A percentile compares a stretch with the other conserved stretches of the same genome.
Conservation (phyloP, 1,140 invertebrate genomes). For the Calephelis virginiensis region DNA sequence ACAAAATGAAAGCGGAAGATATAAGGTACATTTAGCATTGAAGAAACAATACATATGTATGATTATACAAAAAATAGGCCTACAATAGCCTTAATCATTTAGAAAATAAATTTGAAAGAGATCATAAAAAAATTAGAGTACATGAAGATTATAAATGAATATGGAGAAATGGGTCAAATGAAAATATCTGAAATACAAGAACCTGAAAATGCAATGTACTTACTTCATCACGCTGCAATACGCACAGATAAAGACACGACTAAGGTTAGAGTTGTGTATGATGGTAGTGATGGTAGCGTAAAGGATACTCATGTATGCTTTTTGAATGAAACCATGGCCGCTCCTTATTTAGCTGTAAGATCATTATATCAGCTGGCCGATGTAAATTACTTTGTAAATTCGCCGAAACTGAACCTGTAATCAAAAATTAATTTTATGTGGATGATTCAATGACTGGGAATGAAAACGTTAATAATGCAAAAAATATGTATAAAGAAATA, state of each 20-base stretch:
- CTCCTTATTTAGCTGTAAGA: conserved; percentile 54
- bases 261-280: no score
- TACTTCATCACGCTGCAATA: conserved; percentile 38
- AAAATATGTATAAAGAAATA: conserved; percentile 25
- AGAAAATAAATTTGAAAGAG: conserved; percentile 33
- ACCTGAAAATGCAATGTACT: conserved; percentile 24
- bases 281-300: conserved; percentile 33
- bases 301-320: conserved; percentile 32
- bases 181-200: conserved; percentile 16
- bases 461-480: conserved; percentile 27
- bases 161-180: conserved; percentile 22
- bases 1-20: conserved; percentile 34
- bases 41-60: conserved; percentile 29
- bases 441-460: conserved; percentile 48
- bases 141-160: conserved; percentile 32
- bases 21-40: conserved; percentile 30
- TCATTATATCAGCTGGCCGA: conserved; percentile 45
- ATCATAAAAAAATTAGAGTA: conserved; percentile 28
- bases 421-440: conserved; percentile 45
- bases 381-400: conserved; percentile 33
- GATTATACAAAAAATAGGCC: conserved; percentile 32
- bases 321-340: conserved; percentile 35
- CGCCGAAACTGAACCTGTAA: conserved; percentile 26
- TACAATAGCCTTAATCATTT: conserved; percentile 28
- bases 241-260: conserved; percentile 38